Evolutionary conservation across 2,888 invertebrate genomes (phyloP), one percentile per base, ranked within the genome.

Genomic region (Polydrusus tereticollis): DNA sequence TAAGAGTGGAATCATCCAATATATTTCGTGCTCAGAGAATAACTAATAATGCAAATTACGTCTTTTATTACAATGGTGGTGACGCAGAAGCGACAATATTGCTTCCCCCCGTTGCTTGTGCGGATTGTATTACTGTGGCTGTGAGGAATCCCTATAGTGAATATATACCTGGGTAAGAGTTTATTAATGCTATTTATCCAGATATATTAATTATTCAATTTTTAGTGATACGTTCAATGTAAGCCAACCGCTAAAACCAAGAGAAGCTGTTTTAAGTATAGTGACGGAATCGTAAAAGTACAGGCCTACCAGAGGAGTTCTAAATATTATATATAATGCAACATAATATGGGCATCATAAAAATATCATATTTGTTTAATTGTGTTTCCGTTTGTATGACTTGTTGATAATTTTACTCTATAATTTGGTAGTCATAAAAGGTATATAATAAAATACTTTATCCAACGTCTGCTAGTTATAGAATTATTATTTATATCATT

Each of bases 221-320:
- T 60, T 60, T 43, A 60, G 60, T n/a, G 60, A 60, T 16, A 20
- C 1, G 14, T 60, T 43, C 16, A 41, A 60, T 23, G 1, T 20
- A 6, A 60, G 14, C 14, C 41, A 41, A 21, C 21, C 43, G 6
- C 1, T 60, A 8, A 60, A 60, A 43, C 20, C 41, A 4, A 41
- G 43, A 23, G 60, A 60, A 43, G 43, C 60, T 41, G 60, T 60
- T 41, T 7, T 60, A 3, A 10, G 10, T 45, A 45, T 21, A 10
- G 45, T 45, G 21, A 16, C 43, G n/a, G 14, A 41, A 2, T n/a
- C n/a, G n/a, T n/a, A n/a, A n/a, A n/a, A n/a, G n/a, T n/a, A n/a
- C n/a, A n/a, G n/a, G n/a, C n/a, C n/a, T n/a, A n/a, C n/a, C n/a
- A n/a, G n/a, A n/a, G n/a, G n/a, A n/a, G n/a, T n/a, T n/a, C n/a